Percentiles rank a stretch among this genome's conserved stretches.
phyloP scores from a whole-genome alignment of 2,113 vertebrate species.

The Willisornis vidua region DNA sequence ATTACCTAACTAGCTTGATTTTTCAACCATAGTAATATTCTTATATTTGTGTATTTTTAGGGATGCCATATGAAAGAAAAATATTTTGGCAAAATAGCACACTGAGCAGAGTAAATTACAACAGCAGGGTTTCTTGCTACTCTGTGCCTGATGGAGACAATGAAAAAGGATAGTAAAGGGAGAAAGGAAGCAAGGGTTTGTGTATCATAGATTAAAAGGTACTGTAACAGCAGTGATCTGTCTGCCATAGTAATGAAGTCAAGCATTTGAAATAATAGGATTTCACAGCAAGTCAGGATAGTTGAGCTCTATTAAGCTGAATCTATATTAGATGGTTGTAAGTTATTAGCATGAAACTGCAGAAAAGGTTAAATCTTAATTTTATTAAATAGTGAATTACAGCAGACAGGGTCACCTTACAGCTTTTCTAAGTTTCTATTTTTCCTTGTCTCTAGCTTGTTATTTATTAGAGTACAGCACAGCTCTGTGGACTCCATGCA shows the following conservation, averaged over 20 bases:
- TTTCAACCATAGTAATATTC: constrained; percentile 29
- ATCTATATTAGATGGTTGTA: constrained; percentile 26
- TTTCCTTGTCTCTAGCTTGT: not conserved
- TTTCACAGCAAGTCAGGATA: constrained; percentile 10
- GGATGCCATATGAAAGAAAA: constrained; percentile 5
- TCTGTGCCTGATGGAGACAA: constrained; percentile 11
- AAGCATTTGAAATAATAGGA: constrained; percentile 4
- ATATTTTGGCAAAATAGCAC: not conserved
- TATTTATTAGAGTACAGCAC: not conserved
- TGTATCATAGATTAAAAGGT: not conserved
- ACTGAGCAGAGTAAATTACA: constrained; percentile 1
- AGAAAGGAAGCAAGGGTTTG: not conserved
- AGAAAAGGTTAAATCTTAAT: constrained; percentile 51
- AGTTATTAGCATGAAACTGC: constrained; percentile 11
- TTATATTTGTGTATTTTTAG: not conserved
- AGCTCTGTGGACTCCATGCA: not conserved
- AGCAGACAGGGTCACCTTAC: not conserved
- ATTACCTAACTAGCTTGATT: constrained; percentile 44
- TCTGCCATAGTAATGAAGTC: constrained; percentile 39
- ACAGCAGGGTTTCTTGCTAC: not conserved
- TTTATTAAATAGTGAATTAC: constrained; percentile 32
- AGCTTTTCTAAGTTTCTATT: not conserved
- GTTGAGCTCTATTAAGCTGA: constrained; percentile 8
- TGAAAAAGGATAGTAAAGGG: not conserved
- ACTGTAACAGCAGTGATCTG: not conserved